These are phyloP conservation scores for Sipha maydis DNA, from an alignment of 2,888 invertebrate genomes.

Conservation along the genomic window DNA sequence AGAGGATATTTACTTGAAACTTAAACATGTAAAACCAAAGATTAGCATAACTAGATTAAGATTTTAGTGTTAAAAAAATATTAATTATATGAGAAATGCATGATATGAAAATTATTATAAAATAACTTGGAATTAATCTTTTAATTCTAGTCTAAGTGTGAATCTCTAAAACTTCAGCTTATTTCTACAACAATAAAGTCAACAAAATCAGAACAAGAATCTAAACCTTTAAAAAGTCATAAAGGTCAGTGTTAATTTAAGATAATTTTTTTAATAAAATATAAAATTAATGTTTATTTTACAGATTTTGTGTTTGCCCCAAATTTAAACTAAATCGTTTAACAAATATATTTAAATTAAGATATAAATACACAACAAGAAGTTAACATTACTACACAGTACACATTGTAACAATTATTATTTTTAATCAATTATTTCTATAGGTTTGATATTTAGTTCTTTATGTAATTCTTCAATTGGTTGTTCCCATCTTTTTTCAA, in stretches of 20 bases:
- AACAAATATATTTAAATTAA: neutral
- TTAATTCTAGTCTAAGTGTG: slow-evolving; percentile 22
- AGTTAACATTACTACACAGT: neutral
- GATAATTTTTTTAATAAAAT: neutral
- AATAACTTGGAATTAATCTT: neutral
- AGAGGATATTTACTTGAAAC: neutral
- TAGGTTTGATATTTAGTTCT: slow-evolving; percentile 80
- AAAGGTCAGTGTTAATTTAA: neutral
- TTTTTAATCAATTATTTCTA: slow-evolving; percentile 66
- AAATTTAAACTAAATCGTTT: neutral
- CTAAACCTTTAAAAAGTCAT: slow-evolving; percentile 12
- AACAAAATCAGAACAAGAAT: slow-evolving; percentile 14
- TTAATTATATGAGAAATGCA: neutral
- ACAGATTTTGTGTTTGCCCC: slow-evolving; percentile 36
- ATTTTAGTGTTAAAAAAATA: neutral
- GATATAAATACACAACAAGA: neutral
- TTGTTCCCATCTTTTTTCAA: slow-evolving; percentile 94
- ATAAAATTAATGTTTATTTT: slow-evolving; percentile 4
- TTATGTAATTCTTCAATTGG: slow-evolving; percentile 80
- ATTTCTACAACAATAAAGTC: slow-evolving; percentile 16
- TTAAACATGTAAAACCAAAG: neutral
- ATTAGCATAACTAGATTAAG: neutral
- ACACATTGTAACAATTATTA: slow-evolving; percentile 15
- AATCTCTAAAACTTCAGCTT: slow-evolving; percentile 31
- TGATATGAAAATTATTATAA: neutral